A percentile compares a stretch with the other conserved stretches of the same genome.
Evolutionary conservation across 2,113 vertebrate species (phyloP).

Genomic region (Nothobranchius kuhntae): DNA sequence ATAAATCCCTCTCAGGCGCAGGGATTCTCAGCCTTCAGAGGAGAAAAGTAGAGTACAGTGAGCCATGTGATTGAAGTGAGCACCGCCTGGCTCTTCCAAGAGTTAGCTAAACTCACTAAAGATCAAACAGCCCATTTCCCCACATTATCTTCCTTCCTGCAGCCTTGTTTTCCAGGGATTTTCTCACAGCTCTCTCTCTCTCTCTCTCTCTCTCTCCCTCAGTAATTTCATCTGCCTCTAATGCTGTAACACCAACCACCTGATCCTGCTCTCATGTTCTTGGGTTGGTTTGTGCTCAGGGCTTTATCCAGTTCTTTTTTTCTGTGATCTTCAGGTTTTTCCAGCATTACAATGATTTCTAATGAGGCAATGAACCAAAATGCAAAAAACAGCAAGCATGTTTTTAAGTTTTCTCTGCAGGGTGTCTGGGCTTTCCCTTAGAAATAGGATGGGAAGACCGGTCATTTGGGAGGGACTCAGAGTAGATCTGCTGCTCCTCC

Average conservation of each 20-base stretch:
- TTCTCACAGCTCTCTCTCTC: constrained; percentile 68
- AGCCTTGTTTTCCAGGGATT: constrained; percentile 70
- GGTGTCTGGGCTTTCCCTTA: no score
- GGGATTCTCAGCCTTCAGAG: constrained; percentile 24
- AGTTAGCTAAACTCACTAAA: constrained; percentile 60
- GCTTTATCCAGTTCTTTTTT: constrained; percentile 62
- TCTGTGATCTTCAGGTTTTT: constrained; percentile 56
- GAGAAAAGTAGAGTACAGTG: constrained; percentile 44
- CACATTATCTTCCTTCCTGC: constrained; percentile 58
- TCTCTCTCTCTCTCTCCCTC: constrained; percentile 10
- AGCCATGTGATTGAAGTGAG: constrained; percentile 66
- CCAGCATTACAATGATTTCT: background rate
- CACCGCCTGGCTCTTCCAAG: constrained; percentile 64
- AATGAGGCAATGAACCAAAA: background rate
- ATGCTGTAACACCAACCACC: constrained; percentile 80
- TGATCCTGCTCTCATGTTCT: constrained; percentile 73
- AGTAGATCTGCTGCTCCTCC: no score
- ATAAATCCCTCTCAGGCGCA: constrained; percentile 38
- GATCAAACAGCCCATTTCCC: constrained; percentile 76
- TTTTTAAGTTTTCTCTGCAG: no score
- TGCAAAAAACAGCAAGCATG: no score
- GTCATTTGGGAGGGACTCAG: no score
- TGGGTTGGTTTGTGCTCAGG: constrained; percentile 56
- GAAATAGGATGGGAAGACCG: no score
- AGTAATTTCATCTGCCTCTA: constrained; percentile 68